Conservation (phyloP, 2,888 invertebrate genomes). For the Syrphus vitripennis region DNA sequence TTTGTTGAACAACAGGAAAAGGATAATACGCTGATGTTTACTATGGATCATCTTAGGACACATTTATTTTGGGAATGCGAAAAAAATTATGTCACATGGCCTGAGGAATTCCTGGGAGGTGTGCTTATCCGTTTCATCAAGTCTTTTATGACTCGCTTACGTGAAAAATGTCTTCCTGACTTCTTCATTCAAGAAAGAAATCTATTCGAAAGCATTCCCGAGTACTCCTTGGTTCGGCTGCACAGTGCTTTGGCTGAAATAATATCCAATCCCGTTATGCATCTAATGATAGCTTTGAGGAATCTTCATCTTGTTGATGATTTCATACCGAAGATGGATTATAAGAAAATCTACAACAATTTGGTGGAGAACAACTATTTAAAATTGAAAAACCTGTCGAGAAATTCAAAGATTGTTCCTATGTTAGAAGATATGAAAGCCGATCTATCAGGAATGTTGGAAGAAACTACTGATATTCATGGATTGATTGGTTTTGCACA, state of each 20-base stretch:
- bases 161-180: constrained; percentile 85
- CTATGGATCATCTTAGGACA: constrained; percentile 87
- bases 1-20: constrained; percentile 86
- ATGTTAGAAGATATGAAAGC: constrained; percentile 25
- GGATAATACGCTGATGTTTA: constrained; percentile 84
- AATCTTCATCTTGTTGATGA: constrained; percentile 85
- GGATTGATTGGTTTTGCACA: constrained; percentile 82
- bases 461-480: constrained; percentile 79
- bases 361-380: constrained; percentile 83
- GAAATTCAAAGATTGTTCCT: constrained; percentile 72
- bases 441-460: constrained; percentile 75
- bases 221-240: constrained; percentile 84
- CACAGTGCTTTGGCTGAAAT: constrained; percentile 87
- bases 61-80: constrained; percentile 91
- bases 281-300: constrained; percentile 86
- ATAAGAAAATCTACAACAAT: constrained; percentile 82
- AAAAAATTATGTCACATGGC: constrained; percentile 87
- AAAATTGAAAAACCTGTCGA: constrained; percentile 76
- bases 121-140: constrained; percentile 85
- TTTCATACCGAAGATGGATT: constrained; percentile 86
- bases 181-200: constrained; percentile 89
- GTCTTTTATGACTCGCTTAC: constrained; percentile 85
- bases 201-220: constrained; percentile 87
- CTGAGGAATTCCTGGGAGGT: constrained; percentile 88
- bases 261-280: constrained; percentile 87